Evolutionary conservation across 2,888 invertebrate genomes (phyloP), one percentile per base, ranked within the genome.

Genomic region (Polyommatus icarus): DNA sequence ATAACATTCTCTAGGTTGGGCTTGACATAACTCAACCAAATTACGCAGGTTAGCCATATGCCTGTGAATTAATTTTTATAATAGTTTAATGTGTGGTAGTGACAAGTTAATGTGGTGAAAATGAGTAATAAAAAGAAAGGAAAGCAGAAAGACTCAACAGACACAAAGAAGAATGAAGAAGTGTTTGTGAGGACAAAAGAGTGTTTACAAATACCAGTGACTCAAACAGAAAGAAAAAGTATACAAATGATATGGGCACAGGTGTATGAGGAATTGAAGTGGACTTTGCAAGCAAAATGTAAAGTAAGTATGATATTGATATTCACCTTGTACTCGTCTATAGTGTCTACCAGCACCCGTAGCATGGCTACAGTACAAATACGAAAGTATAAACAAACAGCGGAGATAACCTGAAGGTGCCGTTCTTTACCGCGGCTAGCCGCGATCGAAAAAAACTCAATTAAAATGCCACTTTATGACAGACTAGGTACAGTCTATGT

Each of bases 191-290:
- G 54, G 75, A 75, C 54, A 29, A 50, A 75, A 15, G 32, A 29
- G 29, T 46, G 2, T 15, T 12, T 75, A 24, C 15, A 18, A 7
- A 29, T 15, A 50, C 18, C 46, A 8, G 24, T 10, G 54, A 29
- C 29, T 24, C n/a, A 4, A 15, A 29, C 2, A 15, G 12, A 80
- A 67, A 77, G 80, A 78, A 80, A 78, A 59, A 91, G 90, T 81
- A 85, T 83, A 77, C 87, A 88, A 61, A 82, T 89, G 80, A 86
- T 85, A 78, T 92, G 92, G 92, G 89, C 86, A 54, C 90, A 91
- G 81, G 92, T 93, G 59, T 81, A 91, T 77, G 91, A 91, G 79
- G 93, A 92, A 80, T 83, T 93, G 57, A 84, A 87, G 67, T 90
- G 89, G 89, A 92, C 90, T 82, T 59, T 88, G 12, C 85, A 78